These are phyloP conservation scores for Acanthornis magna DNA, from an alignment of 2,797 vertebrate species.

Conservation along the genomic window DNA sequence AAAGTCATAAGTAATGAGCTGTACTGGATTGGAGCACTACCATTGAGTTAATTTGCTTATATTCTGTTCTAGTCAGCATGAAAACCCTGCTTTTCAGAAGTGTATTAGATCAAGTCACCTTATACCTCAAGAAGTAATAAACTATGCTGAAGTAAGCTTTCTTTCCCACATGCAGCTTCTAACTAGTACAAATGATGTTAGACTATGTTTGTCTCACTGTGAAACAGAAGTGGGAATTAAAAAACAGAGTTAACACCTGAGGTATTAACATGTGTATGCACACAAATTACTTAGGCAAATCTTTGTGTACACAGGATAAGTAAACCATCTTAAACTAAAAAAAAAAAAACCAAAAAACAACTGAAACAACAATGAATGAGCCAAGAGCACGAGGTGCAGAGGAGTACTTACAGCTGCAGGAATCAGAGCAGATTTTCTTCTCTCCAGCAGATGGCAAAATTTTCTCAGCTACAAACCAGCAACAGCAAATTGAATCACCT, in stretches of 20 bases:
- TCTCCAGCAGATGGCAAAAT: conserved; percentile 56
- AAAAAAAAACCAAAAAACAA: not conserved
- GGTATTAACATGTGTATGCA: not conserved
- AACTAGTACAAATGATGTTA: not conserved
- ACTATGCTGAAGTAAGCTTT: not conserved
- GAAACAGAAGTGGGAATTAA: not conserved
- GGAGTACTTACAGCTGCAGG: not conserved
- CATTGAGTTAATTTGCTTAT: not conserved
- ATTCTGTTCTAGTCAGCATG: not conserved
- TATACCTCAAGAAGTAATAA: not conserved
- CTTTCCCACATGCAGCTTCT: not conserved
- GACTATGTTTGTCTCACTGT: not conserved
- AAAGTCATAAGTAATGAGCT: not conserved
- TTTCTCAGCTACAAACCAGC: not conserved
- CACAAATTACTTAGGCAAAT: not conserved
- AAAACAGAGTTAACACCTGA: not conserved
- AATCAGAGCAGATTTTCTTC: not conserved
- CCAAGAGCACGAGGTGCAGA: not conserved
- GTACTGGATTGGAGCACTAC: not conserved
- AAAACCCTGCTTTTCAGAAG: not conserved
- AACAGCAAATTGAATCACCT: not conserved
- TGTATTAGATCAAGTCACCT: not conserved
- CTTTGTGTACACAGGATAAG: not conserved
- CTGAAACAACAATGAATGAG: not conserved
- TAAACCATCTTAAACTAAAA: not conserved